phyloP scores from a whole-genome alignment of 2,797 vertebrate species.

The Betta splendens region DNA sequence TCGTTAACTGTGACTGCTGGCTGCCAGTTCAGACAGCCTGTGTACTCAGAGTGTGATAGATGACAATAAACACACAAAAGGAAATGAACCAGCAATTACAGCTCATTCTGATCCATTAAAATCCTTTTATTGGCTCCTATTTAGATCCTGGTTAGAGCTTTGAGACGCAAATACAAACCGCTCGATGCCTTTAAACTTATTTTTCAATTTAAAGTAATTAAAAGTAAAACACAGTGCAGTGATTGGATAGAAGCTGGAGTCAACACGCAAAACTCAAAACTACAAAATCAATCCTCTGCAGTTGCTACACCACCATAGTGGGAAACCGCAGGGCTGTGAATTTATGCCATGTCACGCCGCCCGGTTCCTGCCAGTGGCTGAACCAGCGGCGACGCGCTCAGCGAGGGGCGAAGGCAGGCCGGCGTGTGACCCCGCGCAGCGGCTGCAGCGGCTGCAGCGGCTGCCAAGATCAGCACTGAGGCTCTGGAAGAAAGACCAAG shows the following conservation, averaged over 20 bases:
- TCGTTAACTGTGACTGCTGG: constrained; percentile 40
- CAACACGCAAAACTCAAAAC: no score
- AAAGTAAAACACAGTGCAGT: neutral
- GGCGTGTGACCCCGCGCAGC: constrained; percentile 11
- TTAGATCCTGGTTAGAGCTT: constrained; percentile 7
- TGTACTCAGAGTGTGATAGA: constrained; percentile 24
- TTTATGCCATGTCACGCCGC: neutral
- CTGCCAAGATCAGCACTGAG: constrained; percentile 63
- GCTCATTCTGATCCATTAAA: neutral
- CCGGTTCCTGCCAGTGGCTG: constrained; percentile 5
- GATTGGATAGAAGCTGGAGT: no score
- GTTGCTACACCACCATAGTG: no score
- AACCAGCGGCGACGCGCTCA: constrained; percentile 44
- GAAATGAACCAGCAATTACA: constrained; percentile 7
- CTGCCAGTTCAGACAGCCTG: constrained; percentile 46
- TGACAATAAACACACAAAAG: constrained; percentile 26
- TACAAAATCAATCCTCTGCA: no score
- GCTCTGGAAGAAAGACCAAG: constrained; percentile 42
- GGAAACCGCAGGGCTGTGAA: no score
- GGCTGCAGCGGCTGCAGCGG: constrained; percentile 12
- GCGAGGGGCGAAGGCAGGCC: constrained; percentile 6
- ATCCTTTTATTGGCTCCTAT: constrained; percentile 6
- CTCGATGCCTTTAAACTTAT: neutral
- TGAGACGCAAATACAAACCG: neutral
- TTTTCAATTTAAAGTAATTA: neutral